Evolutionary conservation across 2,113 vertebrate species (phyloP), one percentile per base, ranked within the genome.

Genomic region (Thunnus maccoyii): DNA sequence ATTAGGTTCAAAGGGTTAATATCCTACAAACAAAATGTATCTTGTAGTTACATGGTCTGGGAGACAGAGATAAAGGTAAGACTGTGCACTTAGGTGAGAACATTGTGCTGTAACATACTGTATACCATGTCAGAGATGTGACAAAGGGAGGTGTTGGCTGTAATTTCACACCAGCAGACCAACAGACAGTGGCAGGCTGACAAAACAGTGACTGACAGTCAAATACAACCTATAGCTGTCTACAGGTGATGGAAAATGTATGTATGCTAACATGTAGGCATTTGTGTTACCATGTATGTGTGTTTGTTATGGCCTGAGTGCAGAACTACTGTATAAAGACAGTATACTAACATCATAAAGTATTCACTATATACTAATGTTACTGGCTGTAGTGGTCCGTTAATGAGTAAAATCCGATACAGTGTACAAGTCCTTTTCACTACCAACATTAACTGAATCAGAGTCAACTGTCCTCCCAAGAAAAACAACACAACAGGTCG

Each of bases 111-210:
- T 12, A 41, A 66, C 16, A 1, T 30, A 13, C n/a, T 32, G 27
- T 20, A 51, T 72, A 8, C 36, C 36, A 41, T 41, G 27, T 65
- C 55, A 78, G 74, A 22, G 22, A 52, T 54, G 62, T 73, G 67
- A 88, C 67, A 58, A 67, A 63, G 63, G 13, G 8, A 71, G 41
- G 20, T 56, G 77, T n/a, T 2, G 51, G 79, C 54, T 79, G 82
- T 81, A 81, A 67, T 85, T 88, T 85, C 82, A 85, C 78, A 82
- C 66, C 74, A 76, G 82, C 55, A 30, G 54, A 72, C 44, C 25
- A 32, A 22, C 57, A 64, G 76, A 68, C 57, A 63, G 68, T 83
- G 72, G 65, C 74, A 84, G 69, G 51, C 20, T 48, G 72, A 76
- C 76, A 61, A 63, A 79, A 41, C 15, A 62, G 30, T 6, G 3